A percentile compares a stretch with the other conserved stretches of the same genome.
These are phyloP conservation scores for Pelagia noctiluca DNA, from an alignment of 30 jellyfish, hydroid and myxozoan species.

Conservation along the genomic window DNA sequence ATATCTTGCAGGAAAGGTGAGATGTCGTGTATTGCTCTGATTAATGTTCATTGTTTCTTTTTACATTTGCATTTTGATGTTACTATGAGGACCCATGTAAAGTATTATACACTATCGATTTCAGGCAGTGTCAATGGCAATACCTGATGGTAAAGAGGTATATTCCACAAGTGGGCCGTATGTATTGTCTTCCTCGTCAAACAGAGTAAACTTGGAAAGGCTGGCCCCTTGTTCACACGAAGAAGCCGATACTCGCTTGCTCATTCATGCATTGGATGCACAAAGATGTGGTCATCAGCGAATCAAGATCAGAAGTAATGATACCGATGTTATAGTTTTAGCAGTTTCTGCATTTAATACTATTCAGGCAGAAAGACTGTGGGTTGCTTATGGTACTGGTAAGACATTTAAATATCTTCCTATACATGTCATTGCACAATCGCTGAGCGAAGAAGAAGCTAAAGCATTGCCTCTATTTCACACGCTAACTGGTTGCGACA, in stretches of 20 bases:
- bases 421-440: conserved; percentile 11
- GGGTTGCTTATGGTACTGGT: conserved; percentile 57
- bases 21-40: no score
- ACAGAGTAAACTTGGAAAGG: neutral
- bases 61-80: no score
- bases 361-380: conserved; percentile 7
- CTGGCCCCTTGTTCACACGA: conserved; percentile 46
- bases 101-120: no score
- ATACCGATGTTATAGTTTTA: conserved; percentile 52
- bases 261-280: conserved; percentile 52
- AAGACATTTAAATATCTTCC: conserved; percentile 45
- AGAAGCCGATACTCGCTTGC: conserved; percentile 61
- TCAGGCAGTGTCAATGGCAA: neutral
- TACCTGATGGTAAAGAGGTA: conserved; percentile 13
- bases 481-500: conserved; percentile 55
- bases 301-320: conserved; percentile 37
- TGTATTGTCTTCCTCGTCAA: conserved; percentile 6
- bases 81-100: no score
- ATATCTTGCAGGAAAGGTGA: conserved; percentile 38
- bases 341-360: conserved; percentile 1
- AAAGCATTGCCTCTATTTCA: conserved; percentile 8
- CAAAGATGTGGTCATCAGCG: conserved; percentile 2
- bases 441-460: conserved; percentile 23
- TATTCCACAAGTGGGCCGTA: conserved; percentile 18
- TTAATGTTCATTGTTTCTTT: no score